phyloP scores from a whole-genome alignment of 2,113 vertebrate species.

The Rhinichthys klamathensis region DNA sequence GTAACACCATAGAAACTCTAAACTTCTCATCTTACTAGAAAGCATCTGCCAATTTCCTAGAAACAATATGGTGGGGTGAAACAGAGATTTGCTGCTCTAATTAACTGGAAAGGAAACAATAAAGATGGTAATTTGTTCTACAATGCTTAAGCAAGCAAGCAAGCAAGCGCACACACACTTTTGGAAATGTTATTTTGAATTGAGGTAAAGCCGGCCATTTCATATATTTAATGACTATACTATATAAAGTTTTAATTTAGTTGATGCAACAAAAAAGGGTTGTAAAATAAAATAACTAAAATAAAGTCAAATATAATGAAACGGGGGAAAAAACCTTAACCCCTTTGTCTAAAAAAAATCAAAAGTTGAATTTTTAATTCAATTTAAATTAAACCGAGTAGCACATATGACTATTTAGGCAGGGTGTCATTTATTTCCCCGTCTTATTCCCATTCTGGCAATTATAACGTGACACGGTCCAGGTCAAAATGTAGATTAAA shows the following conservation, averaged over 20 bases:
- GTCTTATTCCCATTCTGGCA: background rate
- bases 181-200: background rate
- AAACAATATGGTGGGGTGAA: slow-evolving; percentile 26
- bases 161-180: background rate
- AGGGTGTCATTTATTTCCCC: background rate
- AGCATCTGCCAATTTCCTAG: background rate
- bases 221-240: background rate
- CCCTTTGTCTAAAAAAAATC: background rate
- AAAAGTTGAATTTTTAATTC: background rate
- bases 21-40: background rate
- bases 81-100: slow-evolving; percentile 55
- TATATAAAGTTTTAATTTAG: background rate
- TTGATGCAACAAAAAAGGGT: background rate
- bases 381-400: background rate
- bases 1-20: background rate
- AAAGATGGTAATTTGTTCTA: slow-evolving; percentile 48
- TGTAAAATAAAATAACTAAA: background rate
- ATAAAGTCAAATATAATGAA: background rate
- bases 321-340: background rate
- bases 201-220: background rate
- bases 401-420: background rate
- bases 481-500: background rate
- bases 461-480: background rate
- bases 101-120: slow-evolving; percentile 52
- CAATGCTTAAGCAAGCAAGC: slow-evolving; percentile 15